These are phyloP conservation scores for Rhynchophorus ferrugineus DNA, from an alignment of 1,140 invertebrate species.

Conservation along the genomic window DNA sequence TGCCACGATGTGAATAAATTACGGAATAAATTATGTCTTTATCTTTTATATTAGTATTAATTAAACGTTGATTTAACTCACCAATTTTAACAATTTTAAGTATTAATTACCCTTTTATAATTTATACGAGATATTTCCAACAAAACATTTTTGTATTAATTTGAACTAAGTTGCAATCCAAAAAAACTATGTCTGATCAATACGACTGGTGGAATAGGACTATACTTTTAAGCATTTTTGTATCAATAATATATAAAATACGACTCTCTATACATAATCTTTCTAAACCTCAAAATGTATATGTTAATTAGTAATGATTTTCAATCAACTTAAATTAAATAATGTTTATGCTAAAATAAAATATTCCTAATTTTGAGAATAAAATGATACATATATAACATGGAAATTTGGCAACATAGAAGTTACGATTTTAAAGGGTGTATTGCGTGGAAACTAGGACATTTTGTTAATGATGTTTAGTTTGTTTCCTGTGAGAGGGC, in stretches of 20 bases:
- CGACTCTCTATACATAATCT: no score
- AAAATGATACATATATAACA: background rate
- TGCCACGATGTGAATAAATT: constrained; percentile 2
- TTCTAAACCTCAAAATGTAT: background rate
- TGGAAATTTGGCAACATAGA: constrained; percentile 10
- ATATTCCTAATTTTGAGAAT: background rate
- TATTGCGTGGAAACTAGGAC: constrained; percentile 4
- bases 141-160: background rate
- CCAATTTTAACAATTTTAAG: background rate
- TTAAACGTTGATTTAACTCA: background rate
- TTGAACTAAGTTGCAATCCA: no score
- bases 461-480: constrained; percentile 19
- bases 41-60: background rate
- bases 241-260: no score
- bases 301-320: background rate
- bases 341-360: background rate
- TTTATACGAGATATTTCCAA: background rate
- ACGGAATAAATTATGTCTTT: no score
- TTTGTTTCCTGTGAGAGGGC: constrained; percentile 16
- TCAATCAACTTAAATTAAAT: background rate
- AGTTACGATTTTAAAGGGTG: background rate
- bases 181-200: no score
- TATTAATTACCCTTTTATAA: background rate
- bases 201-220: no score
- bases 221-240: no score